Conservation (phyloP, 2,113 vertebrate genomes). For the Ifrita kowaldi region DNA sequence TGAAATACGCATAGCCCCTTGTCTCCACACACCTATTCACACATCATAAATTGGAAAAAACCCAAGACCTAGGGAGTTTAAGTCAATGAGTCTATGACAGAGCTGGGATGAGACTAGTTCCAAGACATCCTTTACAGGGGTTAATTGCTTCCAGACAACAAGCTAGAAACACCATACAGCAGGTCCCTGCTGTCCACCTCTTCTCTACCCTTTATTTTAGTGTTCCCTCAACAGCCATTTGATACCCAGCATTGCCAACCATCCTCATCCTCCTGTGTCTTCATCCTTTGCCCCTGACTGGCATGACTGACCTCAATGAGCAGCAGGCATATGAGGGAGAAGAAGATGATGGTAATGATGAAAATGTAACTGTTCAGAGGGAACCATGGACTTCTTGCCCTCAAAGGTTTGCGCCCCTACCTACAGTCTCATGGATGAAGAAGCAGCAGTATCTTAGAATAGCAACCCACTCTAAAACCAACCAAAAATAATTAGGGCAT, state of each 20-base stretch:
- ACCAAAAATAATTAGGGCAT: background rate
- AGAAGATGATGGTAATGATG: background rate
- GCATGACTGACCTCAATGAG: background rate
- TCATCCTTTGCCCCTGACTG: background rate
- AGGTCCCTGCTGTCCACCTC: background rate
- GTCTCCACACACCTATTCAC: background rate
- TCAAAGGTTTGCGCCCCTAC: background rate
- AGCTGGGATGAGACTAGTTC: background rate
- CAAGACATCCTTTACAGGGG: background rate
- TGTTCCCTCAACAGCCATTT: background rate
- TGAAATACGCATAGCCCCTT: background rate
- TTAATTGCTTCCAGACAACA: background rate
- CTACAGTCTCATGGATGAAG: background rate
- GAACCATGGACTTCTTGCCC: background rate
- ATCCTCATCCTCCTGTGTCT: background rate
- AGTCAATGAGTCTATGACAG: background rate
- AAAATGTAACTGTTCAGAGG: background rate
- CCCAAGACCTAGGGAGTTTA: background rate
- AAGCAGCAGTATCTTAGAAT: background rate
- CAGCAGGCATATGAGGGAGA: background rate
- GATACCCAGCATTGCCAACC: background rate
- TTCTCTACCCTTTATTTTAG: background rate
- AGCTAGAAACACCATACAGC: fast-evolving
- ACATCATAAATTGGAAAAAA: background rate
- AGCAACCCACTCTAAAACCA: background rate